Conservation (phyloP, 2,113 vertebrate species). For the Ailurus styani region DNA sequence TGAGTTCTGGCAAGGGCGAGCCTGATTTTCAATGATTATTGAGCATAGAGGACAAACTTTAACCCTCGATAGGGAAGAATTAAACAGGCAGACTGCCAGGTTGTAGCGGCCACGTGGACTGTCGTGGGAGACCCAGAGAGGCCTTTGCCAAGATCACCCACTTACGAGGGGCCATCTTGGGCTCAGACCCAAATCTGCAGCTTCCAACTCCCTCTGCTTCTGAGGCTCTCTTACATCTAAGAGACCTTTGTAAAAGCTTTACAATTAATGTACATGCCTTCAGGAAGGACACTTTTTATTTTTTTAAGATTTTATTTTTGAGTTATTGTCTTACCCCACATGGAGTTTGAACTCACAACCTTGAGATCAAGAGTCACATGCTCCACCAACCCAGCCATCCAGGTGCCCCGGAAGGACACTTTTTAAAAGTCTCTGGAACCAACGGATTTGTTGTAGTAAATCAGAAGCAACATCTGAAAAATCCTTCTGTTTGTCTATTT, state of each 20-base stretch:
- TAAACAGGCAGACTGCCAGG: not conserved
- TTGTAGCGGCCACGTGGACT: not conserved
- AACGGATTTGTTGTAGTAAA: not conserved
- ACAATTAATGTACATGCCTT: not conserved
- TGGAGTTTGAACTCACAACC: not conserved
- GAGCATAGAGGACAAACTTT: not conserved
- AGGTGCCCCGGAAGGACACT: not conserved
- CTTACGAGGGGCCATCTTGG: not conserved
- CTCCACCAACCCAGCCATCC: not conserved
- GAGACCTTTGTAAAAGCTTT: not conserved
- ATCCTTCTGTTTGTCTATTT: not conserved
- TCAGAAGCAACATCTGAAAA: conserved; percentile 18
- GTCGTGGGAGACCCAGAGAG: not conserved
- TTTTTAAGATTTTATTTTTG: not conserved
- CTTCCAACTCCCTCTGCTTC: not conserved
- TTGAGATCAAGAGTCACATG: not conserved
- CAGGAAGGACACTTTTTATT: not conserved
- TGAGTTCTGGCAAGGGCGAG: not conserved
- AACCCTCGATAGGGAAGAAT: not conserved
- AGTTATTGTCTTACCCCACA: not conserved
- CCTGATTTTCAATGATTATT: not conserved
- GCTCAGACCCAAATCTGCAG: not conserved
- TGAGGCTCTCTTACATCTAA: not conserved
- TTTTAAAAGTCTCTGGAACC: not conserved
- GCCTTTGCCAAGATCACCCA: not conserved